These are phyloP conservation scores for Myocastor coypus DNA, from an alignment of 2,113 vertebrate genomes.

Conservation along the genomic window DNA sequence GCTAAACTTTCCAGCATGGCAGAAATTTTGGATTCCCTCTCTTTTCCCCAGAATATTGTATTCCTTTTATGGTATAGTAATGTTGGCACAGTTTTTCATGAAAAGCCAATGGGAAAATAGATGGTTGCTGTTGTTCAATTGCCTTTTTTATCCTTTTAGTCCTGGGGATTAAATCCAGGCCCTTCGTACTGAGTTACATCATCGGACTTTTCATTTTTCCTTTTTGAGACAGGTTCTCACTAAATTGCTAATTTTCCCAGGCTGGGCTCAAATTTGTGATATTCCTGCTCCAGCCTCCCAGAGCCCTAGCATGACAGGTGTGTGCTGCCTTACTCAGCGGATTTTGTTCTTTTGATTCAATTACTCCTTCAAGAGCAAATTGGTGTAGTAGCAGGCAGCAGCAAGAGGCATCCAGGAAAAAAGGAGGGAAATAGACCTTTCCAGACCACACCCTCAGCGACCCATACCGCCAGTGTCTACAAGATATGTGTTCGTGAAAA, in stretches of 20 bases:
- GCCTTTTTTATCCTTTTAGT: background rate
- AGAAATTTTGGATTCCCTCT: background rate
- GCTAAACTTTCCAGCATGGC: background rate
- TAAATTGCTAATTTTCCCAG: background rate
- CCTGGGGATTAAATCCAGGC: background rate
- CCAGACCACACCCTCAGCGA: too few species aligned
- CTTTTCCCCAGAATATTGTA: background rate
- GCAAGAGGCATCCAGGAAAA: too few species aligned
- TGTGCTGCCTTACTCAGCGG: background rate
- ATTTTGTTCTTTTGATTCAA: background rate
- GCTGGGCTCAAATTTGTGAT: background rate
- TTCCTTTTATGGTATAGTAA: background rate
- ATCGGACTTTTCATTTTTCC: background rate
- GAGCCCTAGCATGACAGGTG: background rate
- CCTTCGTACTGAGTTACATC: background rate
- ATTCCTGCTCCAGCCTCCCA: background rate
- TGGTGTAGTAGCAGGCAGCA: too few species aligned
- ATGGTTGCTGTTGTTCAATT: background rate
- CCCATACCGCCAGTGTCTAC: background rate
- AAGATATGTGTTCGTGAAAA: background rate
- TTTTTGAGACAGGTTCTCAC: background rate
- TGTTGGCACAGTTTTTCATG: background rate
- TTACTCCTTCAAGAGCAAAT: background rate
- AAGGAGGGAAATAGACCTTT: too few species aligned
- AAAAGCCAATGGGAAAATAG: background rate